Conservation (phyloP, 2,888 invertebrate species). For the Ennomos erosarius region DNA sequence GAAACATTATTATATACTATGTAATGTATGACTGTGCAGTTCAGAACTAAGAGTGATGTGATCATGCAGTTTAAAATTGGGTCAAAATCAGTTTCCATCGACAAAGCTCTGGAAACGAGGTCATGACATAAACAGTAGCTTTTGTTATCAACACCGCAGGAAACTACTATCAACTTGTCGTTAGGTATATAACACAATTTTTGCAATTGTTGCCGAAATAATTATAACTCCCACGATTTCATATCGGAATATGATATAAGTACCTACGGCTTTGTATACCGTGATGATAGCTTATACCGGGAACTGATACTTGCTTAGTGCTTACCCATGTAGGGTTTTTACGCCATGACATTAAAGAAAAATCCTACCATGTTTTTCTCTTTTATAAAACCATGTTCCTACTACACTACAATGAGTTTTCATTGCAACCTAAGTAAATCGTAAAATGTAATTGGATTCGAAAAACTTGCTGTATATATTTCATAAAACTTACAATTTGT, state of each 20-base stretch:
- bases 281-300: constrained; percentile 35
- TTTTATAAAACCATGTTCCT: no score
- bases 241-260: constrained; percentile 50
- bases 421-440: no score
- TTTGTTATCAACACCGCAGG: constrained; percentile 76
- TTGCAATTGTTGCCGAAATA: constrained; percentile 85
- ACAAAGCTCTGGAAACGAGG: constrained; percentile 80
- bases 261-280: constrained; percentile 44
- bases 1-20: constrained; percentile 28
- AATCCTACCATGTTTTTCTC: no score
- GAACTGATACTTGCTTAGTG: constrained; percentile 10
- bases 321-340: background rate
- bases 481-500: no score
- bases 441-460: no score
- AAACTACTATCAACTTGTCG: constrained; percentile 81
- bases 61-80: constrained; percentile 64
- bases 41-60: constrained; percentile 55
- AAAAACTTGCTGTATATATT: no score
- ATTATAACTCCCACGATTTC: constrained; percentile 71
- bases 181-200: constrained; percentile 80
- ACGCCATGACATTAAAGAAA: no score
- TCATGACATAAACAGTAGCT: constrained; percentile 70
- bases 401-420: no score
- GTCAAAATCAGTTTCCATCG: constrained; percentile 82
- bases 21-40: constrained; percentile 10